These are phyloP conservation scores for Grammomys dolichurus DNA, from an alignment of 2,113 vertebrate species.

Conservation along the genomic window DNA sequence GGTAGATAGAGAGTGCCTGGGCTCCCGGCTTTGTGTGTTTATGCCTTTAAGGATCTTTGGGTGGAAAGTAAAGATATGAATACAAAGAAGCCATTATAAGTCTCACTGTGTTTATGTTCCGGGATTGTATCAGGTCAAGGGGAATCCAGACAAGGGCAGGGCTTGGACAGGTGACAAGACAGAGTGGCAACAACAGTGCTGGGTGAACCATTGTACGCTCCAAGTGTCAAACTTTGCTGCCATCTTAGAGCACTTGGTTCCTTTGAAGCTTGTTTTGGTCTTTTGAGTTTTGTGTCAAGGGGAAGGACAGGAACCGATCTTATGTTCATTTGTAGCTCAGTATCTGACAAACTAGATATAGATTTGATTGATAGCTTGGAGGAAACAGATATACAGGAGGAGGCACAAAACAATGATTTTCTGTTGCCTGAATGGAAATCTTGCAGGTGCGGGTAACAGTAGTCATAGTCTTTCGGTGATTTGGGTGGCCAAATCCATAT, in stretches of 20 bases:
- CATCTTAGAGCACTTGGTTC: slow-evolving; percentile 42
- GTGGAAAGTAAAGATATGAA: slow-evolving; percentile 28
- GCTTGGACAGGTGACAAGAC: slow-evolving; percentile 51
- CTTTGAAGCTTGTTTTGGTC: slow-evolving; percentile 4
- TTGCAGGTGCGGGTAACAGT: neutral
- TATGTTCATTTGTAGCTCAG: neutral
- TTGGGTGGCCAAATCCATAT: neutral
- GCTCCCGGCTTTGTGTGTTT: slow-evolving; percentile 23
- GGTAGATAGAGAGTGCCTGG: neutral
- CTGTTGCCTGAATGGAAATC: neutral
- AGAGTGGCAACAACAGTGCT: neutral
- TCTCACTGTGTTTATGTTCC: slow-evolving; percentile 10
- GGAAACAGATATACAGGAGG: too few species aligned
- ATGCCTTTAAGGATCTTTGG: neutral
- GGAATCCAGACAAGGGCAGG: slow-evolving; percentile 29
- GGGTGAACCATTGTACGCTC: slow-evolving; percentile 28
- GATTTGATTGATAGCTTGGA: neutral
- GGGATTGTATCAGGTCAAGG: slow-evolving; percentile 11
- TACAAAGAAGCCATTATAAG: slow-evolving; percentile 54
- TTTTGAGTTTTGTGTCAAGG: slow-evolving; percentile 7
- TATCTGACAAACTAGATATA: neutral
- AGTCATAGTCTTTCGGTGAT: neutral
- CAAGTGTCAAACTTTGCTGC: neutral
- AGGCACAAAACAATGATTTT: neutral
- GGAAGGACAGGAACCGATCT: neutral